Conservation (phyloP, 1,140 invertebrate species). For the Dolichoris vasculosae region DNA sequence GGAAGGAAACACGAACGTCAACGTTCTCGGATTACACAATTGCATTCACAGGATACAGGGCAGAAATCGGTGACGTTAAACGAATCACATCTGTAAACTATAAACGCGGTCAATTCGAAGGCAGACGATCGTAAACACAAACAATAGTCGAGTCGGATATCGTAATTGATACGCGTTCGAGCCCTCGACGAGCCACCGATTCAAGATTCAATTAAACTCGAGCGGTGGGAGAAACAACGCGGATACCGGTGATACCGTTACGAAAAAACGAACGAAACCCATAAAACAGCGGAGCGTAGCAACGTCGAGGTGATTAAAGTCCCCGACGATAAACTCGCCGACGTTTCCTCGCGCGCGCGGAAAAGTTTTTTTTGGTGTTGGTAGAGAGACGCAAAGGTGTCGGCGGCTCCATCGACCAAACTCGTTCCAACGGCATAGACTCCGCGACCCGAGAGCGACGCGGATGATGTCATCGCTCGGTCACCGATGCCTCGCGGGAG, state of each 20-base stretch:
- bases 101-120: slow-evolving; percentile 22
- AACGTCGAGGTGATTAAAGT: not conserved
- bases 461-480: slow-evolving; percentile 39
- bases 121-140: slow-evolving; percentile 36
- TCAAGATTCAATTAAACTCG: slow-evolving; percentile 38
- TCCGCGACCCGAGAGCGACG: slow-evolving; percentile 2
- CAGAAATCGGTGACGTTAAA: not conserved
- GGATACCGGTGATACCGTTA: too few species aligned
- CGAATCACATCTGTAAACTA: slow-evolving; percentile 25
- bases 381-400: not conserved
- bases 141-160: slow-evolving; percentile 14
- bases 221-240: not conserved
- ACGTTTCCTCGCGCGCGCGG: not conserved
- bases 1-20: slow-evolving; percentile 3
- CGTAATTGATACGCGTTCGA: not conserved
- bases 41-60: not conserved
- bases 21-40: slow-evolving; percentile 41
- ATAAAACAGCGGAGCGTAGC: not conserved
- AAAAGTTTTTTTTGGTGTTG: not conserved
- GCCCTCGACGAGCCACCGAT: not conserved
- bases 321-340: slow-evolving; percentile 12
- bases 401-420: slow-evolving; percentile 37
- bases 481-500: not conserved
- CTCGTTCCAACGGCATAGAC: slow-evolving; percentile 24
- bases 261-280: not conserved